These are phyloP conservation scores for Gadopsis marmoratus DNA, from an alignment of 2,797 vertebrate species.

Conservation along the genomic window DNA sequence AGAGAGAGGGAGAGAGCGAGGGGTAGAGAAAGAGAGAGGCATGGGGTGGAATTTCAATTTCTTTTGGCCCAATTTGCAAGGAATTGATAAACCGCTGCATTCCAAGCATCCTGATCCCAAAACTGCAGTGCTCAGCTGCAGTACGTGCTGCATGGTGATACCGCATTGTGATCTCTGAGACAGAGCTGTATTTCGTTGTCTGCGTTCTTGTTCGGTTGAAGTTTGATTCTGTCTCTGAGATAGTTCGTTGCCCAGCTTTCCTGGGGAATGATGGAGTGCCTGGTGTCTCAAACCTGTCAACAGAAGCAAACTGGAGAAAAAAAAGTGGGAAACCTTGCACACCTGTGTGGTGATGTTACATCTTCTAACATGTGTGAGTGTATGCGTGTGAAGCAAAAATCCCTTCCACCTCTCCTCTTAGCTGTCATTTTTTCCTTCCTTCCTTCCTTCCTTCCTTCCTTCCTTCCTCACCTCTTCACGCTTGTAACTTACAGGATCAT, in stretches of 20 bases:
- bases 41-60: slow-evolving; percentile 78
- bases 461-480: neutral
- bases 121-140: slow-evolving; percentile 77
- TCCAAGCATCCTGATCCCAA: slow-evolving; percentile 66
- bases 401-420: neutral
- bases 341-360: slow-evolving; percentile 28
- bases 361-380: slow-evolving; percentile 6
- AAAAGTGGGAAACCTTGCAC: slow-evolving; percentile 29
- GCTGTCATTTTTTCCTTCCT: neutral
- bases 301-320: slow-evolving; percentile 26
- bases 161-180: slow-evolving; percentile 57
- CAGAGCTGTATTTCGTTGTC: slow-evolving; percentile 44
- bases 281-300: slow-evolving; percentile 52
- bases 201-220: slow-evolving; percentile 39
- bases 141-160: slow-evolving; percentile 53
- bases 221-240: slow-evolving; percentile 38
- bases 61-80: slow-evolving; percentile 76
- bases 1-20: slow-evolving; percentile 7
- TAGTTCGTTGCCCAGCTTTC: slow-evolving; percentile 32
- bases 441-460: neutral
- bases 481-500: neutral
- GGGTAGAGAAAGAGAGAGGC: slow-evolving; percentile 15
- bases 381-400: neutral
- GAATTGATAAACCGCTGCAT: slow-evolving; percentile 74
- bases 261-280: slow-evolving; percentile 32